These are phyloP conservation scores for Pimephales promelas DNA, from an alignment of 2,113 vertebrate genomes.

Conservation along the genomic window DNA sequence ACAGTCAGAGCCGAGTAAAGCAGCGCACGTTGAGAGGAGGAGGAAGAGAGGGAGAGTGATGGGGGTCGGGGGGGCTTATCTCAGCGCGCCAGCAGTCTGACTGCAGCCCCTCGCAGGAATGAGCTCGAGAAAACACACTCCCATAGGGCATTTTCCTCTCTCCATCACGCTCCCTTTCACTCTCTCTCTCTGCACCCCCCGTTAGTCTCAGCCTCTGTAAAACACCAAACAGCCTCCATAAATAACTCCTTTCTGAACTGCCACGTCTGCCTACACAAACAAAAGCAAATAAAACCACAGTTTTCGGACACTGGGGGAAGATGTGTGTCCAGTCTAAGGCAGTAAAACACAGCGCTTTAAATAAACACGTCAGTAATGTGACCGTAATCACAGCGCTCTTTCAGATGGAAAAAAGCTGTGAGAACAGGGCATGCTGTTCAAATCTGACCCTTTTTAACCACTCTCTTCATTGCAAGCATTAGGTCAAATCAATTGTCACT, in stretches of 20 bases:
- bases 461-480: neutral
- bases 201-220: neutral
- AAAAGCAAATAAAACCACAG: conserved; percentile 19
- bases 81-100: conserved; percentile 81
- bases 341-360: conserved; percentile 25
- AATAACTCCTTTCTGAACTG: conserved; percentile 8
- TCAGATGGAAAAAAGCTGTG: conserved; percentile 37
- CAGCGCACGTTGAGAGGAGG: neutral
- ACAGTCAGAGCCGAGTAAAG: conserved; percentile 83
- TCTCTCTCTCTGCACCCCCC: conserved; percentile 2
- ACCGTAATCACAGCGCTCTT: neutral
- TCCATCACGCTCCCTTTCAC: conserved; percentile 20
- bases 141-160: conserved; percentile 63
- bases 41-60: conserved; percentile 23
- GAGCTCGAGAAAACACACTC: conserved; percentile 75
- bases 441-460: conserved; percentile 34
- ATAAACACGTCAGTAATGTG: conserved; percentile 1
- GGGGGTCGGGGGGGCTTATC: conserved; percentile 76
- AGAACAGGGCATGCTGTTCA: conserved; percentile 53
- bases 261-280: conserved; percentile 11
- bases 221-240: conserved; percentile 21
- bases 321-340: conserved; percentile 24
- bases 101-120: conserved; percentile 79
- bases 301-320: conserved; percentile 21
- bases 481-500: conserved; percentile 4